phyloP scores from a whole-genome alignment of 35 echinoderm and acorn worm genomes.

The Amphiura filiformis region DNA sequence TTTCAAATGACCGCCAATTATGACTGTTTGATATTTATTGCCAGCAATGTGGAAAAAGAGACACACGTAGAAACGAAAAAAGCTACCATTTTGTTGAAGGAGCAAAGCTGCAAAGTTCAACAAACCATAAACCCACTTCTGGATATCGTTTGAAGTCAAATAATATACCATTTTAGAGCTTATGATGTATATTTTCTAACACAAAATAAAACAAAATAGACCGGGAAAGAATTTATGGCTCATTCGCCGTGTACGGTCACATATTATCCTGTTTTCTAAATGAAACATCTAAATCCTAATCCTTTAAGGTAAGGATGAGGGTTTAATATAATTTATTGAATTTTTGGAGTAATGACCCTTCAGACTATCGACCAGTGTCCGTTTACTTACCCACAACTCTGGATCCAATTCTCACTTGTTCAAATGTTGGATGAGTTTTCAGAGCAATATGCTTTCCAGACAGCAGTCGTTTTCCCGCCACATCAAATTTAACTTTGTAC shows the following conservation, averaged over 20 bases:
- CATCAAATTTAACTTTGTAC: constrained; percentile 71
- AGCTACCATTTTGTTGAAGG: no score
- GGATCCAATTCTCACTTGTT: constrained; percentile 16
- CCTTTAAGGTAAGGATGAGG: neutral
- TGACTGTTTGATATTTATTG: no score
- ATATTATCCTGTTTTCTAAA: neutral
- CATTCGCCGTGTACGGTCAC: neutral
- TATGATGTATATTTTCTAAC: neutral
- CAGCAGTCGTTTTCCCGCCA: constrained; percentile 34
- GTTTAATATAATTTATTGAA: neutral
- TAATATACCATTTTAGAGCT: no score
- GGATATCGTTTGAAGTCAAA: no score
- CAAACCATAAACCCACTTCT: no score
- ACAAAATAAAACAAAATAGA: neutral
- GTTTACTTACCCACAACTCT: constrained; percentile 76
- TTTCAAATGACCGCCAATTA: no score
- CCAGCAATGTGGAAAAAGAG: no score
- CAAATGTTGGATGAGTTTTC: constrained; percentile 47
- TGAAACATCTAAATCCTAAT: neutral
- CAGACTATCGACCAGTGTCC: neutral
- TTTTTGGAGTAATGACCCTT: neutral
- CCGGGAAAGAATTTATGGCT: no score
- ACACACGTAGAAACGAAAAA: no score
- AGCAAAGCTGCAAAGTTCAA: no score
- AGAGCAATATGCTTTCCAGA: constrained; percentile 70